A percentile compares a stretch with the other conserved stretches of the same genome.
Evolutionary conservation across 2,888 invertebrate species (phyloP).

Genomic region (Thera britannica): DNA sequence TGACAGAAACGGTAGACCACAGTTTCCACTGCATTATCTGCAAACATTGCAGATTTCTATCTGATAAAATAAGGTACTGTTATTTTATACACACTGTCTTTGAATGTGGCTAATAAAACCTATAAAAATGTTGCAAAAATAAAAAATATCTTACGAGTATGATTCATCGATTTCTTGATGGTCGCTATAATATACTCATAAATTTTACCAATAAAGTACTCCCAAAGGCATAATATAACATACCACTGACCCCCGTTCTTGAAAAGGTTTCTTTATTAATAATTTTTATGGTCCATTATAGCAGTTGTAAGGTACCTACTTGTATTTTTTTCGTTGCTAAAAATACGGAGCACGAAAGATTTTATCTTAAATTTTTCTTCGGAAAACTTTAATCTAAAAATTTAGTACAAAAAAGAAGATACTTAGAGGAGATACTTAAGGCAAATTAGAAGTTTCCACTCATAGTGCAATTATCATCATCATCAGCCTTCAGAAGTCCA

Average conservation of each 20-base stretch:
- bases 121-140: neutral
- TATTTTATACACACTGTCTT: constrained; percentile 34
- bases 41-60: constrained; percentile 38
- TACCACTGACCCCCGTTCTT: constrained; percentile 19
- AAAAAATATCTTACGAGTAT: constrained; percentile 16
- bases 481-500: too few relatives aligned
- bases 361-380: too few relatives aligned
- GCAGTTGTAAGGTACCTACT: neutral
- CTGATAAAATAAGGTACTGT: constrained; percentile 34
- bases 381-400: too few relatives aligned
- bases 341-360: too few relatives aligned
- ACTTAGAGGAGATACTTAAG: too few relatives aligned
- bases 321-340: neutral
- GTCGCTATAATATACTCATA: constrained; percentile 21
- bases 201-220: constrained; percentile 28
- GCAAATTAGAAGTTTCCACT: too few relatives aligned
- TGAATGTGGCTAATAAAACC: constrained; percentile 9
- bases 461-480: too few relatives aligned
- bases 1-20: constrained; percentile 38
- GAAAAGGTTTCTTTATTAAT: constrained; percentile 7
- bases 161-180: constrained; percentile 15
- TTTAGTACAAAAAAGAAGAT: too few relatives aligned
- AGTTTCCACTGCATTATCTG: constrained; percentile 39
- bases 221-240: constrained; percentile 26
- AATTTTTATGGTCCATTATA: constrained; percentile 16